phyloP scores from a whole-genome alignment of 1,140 invertebrate genomes.

The Tetramorium parvispinum region DNA sequence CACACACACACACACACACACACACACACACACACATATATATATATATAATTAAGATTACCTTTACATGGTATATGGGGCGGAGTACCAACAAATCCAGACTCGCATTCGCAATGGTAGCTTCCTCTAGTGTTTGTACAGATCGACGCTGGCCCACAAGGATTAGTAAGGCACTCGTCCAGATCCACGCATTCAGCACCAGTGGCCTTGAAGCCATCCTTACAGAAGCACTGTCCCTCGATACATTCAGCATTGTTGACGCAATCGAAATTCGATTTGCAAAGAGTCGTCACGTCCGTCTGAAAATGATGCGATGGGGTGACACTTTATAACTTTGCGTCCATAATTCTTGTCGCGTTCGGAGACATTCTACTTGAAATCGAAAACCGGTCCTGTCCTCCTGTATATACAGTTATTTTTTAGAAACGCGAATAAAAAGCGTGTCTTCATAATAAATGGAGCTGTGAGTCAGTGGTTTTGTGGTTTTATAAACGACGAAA shows the following conservation, averaged over 20 bases:
- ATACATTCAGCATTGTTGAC: slow-evolving; percentile 96
- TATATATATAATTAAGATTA: slow-evolving; percentile 71
- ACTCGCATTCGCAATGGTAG: slow-evolving; percentile 94
- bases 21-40: too few species aligned
- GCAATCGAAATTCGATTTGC: slow-evolving; percentile 95
- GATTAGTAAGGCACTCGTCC: slow-evolving; percentile 92
- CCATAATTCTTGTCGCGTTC: slow-evolving; percentile 7
- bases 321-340: background rate
- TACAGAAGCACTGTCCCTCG: slow-evolving; percentile 95
- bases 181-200: slow-evolving; percentile 93
- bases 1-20: too few species aligned
- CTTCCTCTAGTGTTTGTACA: slow-evolving; percentile 95
- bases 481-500: slow-evolving; percentile 25
- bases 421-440: slow-evolving; percentile 41
- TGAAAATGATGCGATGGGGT: slow-evolving; percentile 78
- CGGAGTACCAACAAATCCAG: slow-evolving; percentile 93
- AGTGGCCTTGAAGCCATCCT: slow-evolving; percentile 93
- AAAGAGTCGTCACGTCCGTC: slow-evolving; percentile 94
- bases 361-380: slow-evolving; percentile 13
- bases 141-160: slow-evolving; percentile 92
- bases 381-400: background rate
- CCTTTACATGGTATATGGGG: slow-evolving; percentile 92
- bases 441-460: slow-evolving; percentile 15
- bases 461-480: slow-evolving; percentile 10
- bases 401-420: background rate